Conservation (phyloP, 2,888 invertebrate species). For the Eupsilia transversa region DNA sequence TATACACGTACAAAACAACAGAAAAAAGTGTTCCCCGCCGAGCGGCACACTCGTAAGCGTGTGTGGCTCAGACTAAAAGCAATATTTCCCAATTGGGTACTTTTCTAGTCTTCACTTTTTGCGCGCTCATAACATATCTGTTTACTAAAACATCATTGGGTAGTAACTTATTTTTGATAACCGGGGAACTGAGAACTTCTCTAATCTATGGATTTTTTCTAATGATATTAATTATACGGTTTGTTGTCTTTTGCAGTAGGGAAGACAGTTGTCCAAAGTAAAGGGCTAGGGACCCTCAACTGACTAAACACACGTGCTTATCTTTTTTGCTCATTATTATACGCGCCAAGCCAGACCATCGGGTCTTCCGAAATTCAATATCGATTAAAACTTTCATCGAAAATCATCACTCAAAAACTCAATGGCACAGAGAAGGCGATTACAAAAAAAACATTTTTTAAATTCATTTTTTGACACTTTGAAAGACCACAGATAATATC, state of each 20-base stretch:
- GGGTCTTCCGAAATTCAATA: constrained; percentile 27
- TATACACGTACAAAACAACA: too few species aligned
- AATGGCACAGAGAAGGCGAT: background rate
- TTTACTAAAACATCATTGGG: too few species aligned
- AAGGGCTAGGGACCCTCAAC: background rate
- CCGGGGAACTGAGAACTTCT: too few species aligned
- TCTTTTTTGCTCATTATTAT: constrained; percentile 5
- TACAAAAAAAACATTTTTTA: constrained; percentile 10
- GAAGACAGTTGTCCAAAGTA: background rate
- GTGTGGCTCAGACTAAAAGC: too few species aligned
- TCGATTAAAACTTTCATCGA: constrained; percentile 12
- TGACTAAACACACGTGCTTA: constrained; percentile 11
- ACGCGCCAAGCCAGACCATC: background rate
- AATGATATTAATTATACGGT: too few species aligned
- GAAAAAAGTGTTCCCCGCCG: too few species aligned
- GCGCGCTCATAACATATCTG: too few species aligned
- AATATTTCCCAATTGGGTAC: too few species aligned
- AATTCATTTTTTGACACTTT: constrained; percentile 21
- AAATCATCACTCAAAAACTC: constrained; percentile 13
- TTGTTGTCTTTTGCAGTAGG: background rate
- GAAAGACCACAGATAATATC: constrained; percentile 63
- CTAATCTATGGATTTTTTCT: too few species aligned
- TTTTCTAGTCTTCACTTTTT: too few species aligned
- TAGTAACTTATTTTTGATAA: too few species aligned
- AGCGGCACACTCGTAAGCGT: too few species aligned